These are phyloP conservation scores for Phragmatobia fuliginosa DNA, from an alignment of 2,888 invertebrate species.

Conservation along the genomic window DNA sequence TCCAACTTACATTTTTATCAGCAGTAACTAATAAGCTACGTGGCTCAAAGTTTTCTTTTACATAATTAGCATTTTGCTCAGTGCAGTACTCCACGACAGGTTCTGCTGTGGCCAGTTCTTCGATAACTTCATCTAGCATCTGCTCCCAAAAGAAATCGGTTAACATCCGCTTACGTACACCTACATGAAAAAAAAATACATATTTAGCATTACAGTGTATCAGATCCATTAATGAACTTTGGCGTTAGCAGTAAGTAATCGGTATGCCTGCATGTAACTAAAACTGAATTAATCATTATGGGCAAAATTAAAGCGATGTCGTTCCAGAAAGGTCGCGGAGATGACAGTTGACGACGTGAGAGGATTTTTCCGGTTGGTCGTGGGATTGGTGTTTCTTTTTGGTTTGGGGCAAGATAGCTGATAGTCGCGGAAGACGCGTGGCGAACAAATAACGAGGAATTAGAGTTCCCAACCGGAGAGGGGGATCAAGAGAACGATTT, in stretches of 20 bases:
- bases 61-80: constrained; percentile 77
- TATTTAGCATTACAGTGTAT: neutral
- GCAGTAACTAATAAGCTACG: constrained; percentile 72
- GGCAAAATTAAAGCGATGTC: no score
- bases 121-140: constrained; percentile 82
- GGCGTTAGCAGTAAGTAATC: neutral
- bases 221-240: neutral
- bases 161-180: constrained; percentile 77
- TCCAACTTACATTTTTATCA: constrained; percentile 70
- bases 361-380: no score
- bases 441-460: no score
- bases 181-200: constrained; percentile 48
- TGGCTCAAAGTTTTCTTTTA: constrained; percentile 74
- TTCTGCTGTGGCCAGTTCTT: constrained; percentile 73
- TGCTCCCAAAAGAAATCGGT: constrained; percentile 83
- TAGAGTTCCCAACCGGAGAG: no score
- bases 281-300: no score
- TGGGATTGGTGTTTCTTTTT: no score
- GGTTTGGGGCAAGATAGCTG: no score
- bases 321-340: no score
- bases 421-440: no score
- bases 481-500: no score
- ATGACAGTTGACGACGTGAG: no score
- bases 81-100: constrained; percentile 76
- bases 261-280: neutral